phyloP scores from a whole-genome alignment of 2,797 vertebrate species.

The Geotrypetes seraphini region DNA sequence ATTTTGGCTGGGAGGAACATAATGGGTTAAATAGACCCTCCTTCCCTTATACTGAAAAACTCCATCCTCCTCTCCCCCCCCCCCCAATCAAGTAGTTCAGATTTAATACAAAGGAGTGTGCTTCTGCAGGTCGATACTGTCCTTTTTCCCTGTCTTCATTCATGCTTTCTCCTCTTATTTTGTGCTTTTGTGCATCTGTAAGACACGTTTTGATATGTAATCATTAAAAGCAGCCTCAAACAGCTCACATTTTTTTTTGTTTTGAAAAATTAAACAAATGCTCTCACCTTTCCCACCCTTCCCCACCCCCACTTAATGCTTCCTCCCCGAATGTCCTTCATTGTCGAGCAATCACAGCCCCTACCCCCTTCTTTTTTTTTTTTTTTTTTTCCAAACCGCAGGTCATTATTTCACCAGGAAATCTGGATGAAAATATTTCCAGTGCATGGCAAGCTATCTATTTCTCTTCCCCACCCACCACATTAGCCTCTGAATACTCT shows the following conservation, averaged over 20 bases:
- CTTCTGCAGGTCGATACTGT: too few relatives aligned
- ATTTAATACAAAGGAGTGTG: background rate
- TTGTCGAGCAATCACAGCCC: slow-evolving; percentile 40
- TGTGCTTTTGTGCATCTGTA: background rate
- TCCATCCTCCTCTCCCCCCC: accelerated
- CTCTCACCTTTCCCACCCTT: too few relatives aligned
- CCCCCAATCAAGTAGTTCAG: background rate
- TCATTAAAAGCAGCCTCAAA: background rate
- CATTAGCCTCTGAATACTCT: slow-evolving; percentile 88
- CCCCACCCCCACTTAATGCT: slow-evolving; percentile 18
- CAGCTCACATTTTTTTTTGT: slow-evolving; percentile 11
- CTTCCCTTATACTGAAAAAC: accelerated
- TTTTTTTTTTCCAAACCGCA: too few relatives aligned
- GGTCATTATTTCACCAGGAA: slow-evolving; percentile 42
- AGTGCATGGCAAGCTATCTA: slow-evolving; percentile 60
- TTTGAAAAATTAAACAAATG: slow-evolving; percentile 12
- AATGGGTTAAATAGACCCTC: background rate
- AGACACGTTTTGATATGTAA: background rate
- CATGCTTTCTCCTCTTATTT: too few relatives aligned
- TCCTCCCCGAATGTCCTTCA: slow-evolving; percentile 36
- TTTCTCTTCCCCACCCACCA: slow-evolving; percentile 68
- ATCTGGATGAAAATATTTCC: slow-evolving; percentile 43
- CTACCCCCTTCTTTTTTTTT: too few relatives aligned
- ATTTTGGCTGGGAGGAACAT: background rate
- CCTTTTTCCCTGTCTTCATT: background rate